phyloP scores from a whole-genome alignment of 2,113 vertebrate genomes.

The Ahaetulla prasina region DNA sequence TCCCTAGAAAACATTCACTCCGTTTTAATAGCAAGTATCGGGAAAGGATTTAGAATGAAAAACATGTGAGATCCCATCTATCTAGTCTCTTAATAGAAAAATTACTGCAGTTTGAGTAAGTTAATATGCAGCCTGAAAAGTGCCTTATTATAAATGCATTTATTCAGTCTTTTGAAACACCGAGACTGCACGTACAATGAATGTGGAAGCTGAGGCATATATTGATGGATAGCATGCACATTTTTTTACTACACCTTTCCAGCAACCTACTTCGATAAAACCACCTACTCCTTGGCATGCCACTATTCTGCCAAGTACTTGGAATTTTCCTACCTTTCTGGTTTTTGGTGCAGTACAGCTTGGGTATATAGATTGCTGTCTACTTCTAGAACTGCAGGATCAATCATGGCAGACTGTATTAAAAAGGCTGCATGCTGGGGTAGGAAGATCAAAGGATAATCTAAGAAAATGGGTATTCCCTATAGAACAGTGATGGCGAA shows the following conservation, averaged over 20 bases:
- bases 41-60: not conserved
- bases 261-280: not conserved
- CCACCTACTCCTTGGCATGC: not conserved
- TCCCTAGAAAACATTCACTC: not conserved
- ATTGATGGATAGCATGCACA: not conserved
- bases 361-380: not conserved
- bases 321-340: not conserved
- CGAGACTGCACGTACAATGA: not conserved
- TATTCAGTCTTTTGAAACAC: not conserved
- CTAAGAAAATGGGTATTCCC: not conserved
- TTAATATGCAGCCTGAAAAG: not conserved
- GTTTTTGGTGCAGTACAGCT: not conserved
- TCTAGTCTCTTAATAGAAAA: not conserved
- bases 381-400: not conserved
- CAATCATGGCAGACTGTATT: not conserved
- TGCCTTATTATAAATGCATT: not conserved
- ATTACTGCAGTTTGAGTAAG: constrained; percentile 11
- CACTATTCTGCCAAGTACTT: not conserved
- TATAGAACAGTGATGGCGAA: too few relatives aligned
- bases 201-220: not conserved
- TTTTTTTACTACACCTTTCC: not conserved
- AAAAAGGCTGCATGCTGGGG: not conserved
- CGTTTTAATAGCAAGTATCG: not conserved
- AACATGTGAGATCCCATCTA: not conserved
- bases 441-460: not conserved